Evolutionary conservation across 2,797 vertebrate species (phyloP).

Genomic region (Rhodeus uyekii): DNA sequence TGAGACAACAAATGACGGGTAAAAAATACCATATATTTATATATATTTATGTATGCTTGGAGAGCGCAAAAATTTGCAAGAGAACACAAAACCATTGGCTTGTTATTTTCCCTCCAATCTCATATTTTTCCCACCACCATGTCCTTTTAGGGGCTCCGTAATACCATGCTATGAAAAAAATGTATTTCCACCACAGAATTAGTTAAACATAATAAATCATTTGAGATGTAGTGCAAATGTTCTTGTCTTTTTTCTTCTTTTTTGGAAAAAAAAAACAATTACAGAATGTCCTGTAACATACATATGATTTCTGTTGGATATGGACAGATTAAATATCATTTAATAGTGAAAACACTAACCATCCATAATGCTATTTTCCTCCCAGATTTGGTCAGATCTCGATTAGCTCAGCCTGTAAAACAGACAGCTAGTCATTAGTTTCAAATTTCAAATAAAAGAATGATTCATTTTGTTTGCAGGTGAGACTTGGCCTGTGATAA

Average conservation of each 20-base stretch:
- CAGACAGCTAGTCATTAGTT: conserved; percentile 46
- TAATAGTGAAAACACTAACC: neutral
- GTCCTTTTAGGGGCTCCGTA: too few relatives aligned
- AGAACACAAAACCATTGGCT: too few relatives aligned
- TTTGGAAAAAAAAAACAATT: neutral
- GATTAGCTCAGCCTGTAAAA: conserved; percentile 5
- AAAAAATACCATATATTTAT: too few relatives aligned
- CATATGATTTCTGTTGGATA: neutral
- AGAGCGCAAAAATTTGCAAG: too few relatives aligned
- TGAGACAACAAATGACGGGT: too few relatives aligned
- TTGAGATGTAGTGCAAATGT: neutral
- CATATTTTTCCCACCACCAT: too few relatives aligned
- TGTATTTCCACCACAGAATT: neutral
- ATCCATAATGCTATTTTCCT: neutral
- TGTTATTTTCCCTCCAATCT: too few relatives aligned
- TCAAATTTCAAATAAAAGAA: conserved; percentile 34
- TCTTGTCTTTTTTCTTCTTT: neutral
- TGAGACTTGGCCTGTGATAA: conserved; percentile 22
- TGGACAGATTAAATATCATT: neutral
- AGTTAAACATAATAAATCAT: too few relatives aligned
- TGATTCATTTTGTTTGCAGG: conserved; percentile 24
- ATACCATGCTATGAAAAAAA: too few relatives aligned
- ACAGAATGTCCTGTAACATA: neutral
- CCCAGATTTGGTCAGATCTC: neutral
- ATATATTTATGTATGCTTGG: too few relatives aligned